Evolutionary conservation across 2,888 invertebrate genomes (phyloP).

Genomic region (Drosophila nigricruria): DNA sequence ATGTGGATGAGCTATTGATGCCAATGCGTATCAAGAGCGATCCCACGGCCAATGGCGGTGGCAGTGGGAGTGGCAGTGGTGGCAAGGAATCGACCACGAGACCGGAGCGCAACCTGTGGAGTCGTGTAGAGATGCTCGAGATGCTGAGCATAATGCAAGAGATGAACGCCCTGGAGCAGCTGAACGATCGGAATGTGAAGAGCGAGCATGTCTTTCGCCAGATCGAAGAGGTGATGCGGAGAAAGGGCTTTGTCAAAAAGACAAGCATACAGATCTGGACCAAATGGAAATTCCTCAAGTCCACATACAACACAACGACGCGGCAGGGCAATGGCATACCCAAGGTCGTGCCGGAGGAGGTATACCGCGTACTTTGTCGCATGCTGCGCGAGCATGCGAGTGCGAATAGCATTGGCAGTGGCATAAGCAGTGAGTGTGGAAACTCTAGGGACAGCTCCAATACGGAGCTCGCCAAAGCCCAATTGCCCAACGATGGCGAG

Average conservation of each 20-base stretch:
- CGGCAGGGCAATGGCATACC: slow-evolving; percentile 83
- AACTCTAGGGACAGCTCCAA: slow-evolving; percentile 72
- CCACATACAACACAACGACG: slow-evolving; percentile 84
- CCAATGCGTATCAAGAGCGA: slow-evolving; percentile 67
- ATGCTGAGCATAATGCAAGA: slow-evolving; percentile 83
- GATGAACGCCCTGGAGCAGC: slow-evolving; percentile 78
- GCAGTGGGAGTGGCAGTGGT: slow-evolving; percentile 20
- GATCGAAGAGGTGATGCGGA: slow-evolving; percentile 82
- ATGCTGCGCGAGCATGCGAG: slow-evolving; percentile 65
- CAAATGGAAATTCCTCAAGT: slow-evolving; percentile 85
- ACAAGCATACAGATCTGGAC: slow-evolving; percentile 85
- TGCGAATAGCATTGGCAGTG: slow-evolving; percentile 34
- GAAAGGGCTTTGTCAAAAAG: slow-evolving; percentile 83
- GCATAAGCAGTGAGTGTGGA: slow-evolving; percentile 65
- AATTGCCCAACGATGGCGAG: slow-evolving; percentile 18
- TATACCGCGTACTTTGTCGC: slow-evolving; percentile 78
- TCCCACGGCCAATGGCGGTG: slow-evolving; percentile 11
- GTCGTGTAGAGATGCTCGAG: slow-evolving; percentile 83
- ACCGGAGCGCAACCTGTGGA: slow-evolving; percentile 84
- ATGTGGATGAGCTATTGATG: slow-evolving; percentile 77
- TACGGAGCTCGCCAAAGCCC: slow-evolving; percentile 29
- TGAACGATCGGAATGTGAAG: slow-evolving; percentile 83
- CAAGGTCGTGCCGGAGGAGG: slow-evolving; percentile 81
- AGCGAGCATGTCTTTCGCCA: slow-evolving; percentile 83
- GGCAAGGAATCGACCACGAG: slow-evolving; percentile 55